Percentiles rank a stretch among this genome's conserved stretches.
Evolutionary conservation across 2,113 vertebrate species (phyloP).

Genomic region (Rhipidura dahli): DNA sequence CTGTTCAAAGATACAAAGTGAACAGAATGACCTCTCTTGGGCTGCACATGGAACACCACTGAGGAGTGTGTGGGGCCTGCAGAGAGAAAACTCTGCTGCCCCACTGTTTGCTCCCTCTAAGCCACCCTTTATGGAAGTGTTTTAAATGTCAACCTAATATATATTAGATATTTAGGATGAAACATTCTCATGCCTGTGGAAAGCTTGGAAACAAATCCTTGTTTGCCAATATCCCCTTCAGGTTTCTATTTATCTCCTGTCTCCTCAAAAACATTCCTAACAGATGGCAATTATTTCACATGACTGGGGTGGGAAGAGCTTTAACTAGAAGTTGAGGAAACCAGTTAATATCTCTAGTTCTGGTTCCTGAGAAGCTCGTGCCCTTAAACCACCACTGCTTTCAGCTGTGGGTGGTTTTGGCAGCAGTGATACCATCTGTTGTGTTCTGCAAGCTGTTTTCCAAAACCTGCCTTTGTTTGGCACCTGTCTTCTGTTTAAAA

Average conservation of each 20-base stretch:
- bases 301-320: constrained; percentile 31
- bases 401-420: constrained; percentile 30
- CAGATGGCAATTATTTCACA: constrained; percentile 57
- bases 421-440: constrained; percentile 25
- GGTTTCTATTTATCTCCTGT: neutral
- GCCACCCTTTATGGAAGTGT: neutral
- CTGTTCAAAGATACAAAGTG: neutral
- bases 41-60: neutral
- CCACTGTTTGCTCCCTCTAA: neutral
- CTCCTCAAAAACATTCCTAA: constrained; percentile 1
- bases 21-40: neutral
- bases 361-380: neutral
- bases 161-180: neutral
- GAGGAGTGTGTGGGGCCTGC: neutral
- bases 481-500: constrained; percentile 33
- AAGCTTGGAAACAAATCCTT: neutral
- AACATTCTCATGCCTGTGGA: neutral
- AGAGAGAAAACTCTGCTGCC: neutral
- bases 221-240: neutral
- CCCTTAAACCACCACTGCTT: constrained; percentile 21
- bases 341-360: constrained; percentile 1
- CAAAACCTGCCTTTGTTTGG: constrained; percentile 33
- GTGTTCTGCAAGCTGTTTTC: constrained; percentile 5
- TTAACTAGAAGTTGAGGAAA: constrained; percentile 39
- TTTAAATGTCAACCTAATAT: neutral